Conservation (phyloP, 2,113 vertebrate species). For the Planiliza haematocheilus region DNA sequence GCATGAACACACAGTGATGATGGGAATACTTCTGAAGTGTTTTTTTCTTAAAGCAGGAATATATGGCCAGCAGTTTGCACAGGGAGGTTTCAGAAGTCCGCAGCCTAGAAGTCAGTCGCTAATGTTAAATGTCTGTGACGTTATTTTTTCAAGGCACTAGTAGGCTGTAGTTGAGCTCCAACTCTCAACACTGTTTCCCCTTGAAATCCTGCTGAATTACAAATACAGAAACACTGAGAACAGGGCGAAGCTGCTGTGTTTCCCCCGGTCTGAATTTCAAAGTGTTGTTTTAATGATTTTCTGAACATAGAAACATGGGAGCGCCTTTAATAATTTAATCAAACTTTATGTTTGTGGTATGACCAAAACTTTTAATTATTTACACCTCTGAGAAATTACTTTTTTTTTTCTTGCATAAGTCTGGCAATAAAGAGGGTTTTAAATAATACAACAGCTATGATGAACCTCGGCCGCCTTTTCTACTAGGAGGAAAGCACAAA, state of each 20-base stretch:
- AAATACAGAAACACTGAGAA: not conserved
- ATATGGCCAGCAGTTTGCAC: constrained; percentile 36
- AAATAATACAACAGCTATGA: constrained; percentile 25
- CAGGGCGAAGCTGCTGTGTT: not conserved
- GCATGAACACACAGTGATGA: constrained; percentile 15
- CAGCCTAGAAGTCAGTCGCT: not conserved
- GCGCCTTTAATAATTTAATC: constrained; percentile 6
- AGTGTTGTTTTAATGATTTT: constrained; percentile 12
- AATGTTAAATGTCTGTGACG: not conserved
- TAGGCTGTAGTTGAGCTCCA: not conserved
- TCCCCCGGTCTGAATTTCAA: not conserved
- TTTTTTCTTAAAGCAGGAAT: constrained; percentile 27
- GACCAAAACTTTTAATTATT: constrained; percentile 6
- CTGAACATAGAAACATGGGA: not conserved
- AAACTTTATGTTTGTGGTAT: constrained; percentile 5
- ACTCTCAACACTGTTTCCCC: not conserved
- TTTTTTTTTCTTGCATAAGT: not conserved
- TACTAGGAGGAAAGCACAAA: not conserved
- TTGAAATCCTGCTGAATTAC: not conserved
- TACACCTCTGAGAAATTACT: not conserved
- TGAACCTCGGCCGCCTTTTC: not conserved
- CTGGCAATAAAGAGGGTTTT: not conserved
- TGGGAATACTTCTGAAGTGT: constrained; percentile 36
- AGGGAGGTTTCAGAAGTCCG: constrained; percentile 39
- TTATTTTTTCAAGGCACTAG: constrained; percentile 3